A percentile compares a stretch with the other conserved stretches of the same genome.
phyloP scores from a whole-genome alignment of 2,113 vertebrate genomes.

The Formicarius rufipectus region DNA sequence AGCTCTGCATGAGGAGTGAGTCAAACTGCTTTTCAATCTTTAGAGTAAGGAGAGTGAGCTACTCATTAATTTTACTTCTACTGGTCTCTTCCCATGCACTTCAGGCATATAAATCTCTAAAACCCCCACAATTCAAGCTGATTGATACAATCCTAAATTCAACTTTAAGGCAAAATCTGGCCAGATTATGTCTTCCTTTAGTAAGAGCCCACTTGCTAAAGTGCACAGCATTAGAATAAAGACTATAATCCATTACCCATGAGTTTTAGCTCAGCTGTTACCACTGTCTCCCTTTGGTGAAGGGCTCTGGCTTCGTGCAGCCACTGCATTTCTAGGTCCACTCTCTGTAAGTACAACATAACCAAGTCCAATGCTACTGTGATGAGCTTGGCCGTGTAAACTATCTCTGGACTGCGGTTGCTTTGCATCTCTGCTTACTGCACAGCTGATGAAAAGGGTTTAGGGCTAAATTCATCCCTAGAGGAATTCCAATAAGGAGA shows the following conservation, averaged over 20 bases:
- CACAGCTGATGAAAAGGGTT: neutral
- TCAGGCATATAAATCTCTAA: neutral
- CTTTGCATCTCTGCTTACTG: neutral
- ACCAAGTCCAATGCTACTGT: neutral
- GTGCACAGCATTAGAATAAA: neutral
- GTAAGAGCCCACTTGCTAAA: neutral
- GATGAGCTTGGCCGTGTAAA: neutral
- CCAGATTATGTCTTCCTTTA: neutral
- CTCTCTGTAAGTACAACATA: neutral
- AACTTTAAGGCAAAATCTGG: neutral
- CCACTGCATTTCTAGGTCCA: neutral
- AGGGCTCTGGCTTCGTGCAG: neutral
- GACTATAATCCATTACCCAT: neutral
- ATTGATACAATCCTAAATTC: neutral
- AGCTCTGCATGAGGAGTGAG: neutral
- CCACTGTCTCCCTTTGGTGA: neutral
- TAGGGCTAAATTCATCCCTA: neutral
- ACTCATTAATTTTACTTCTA: neutral
- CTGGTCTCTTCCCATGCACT: neutral
- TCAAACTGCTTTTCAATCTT: neutral
- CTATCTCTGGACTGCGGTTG: neutral
- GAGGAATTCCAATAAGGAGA: neutral
- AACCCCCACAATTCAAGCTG: neutral
- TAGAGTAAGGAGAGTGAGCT: neutral
- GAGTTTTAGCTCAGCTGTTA: neutral